Base-by-base conservation (phyloP, 1,140 invertebrate species). In the Coptotermes formosanus region DNA sequence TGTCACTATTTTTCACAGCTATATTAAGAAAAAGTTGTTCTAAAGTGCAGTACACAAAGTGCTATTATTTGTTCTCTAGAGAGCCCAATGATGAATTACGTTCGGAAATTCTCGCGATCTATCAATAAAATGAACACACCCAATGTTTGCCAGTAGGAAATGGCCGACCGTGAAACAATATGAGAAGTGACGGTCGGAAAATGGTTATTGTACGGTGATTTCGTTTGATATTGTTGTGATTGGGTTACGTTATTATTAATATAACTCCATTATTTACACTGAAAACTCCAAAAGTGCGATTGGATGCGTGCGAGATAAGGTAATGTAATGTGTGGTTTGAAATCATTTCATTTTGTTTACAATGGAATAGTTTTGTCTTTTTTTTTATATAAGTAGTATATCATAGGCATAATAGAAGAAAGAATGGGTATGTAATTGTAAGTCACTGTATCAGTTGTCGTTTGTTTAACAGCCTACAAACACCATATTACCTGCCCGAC, bases 171-270 rank as follows among this genome's bases (percentile, higher is more conserved):
- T 75, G n/a, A n/a, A 30, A 25, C 25, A 75, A 30, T 6, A 9
- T 75, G n/a, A 75, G 64, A 14, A 75, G 64, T 75, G 64, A 75
- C n/a, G 64, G 64, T 75, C 64, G 64, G n/a, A 30, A 75, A 30
- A 75, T 75, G 64, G n/a, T 75, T 75, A 75, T 75, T 75, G n/a
- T 14, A 75, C n/a, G 64, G 64, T 75, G n/a, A 75, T 75, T n/a
- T 30, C 25, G 64, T 75, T 75, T 75, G n/a, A 9, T 75, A 7
- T 75, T 30, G 64, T 75, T 75, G 25, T 30, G 25, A 30, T 75
- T 75, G 64, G n/a, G n/a, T 75, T 75, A 30, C 14, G 30, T 75
- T 25, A 75, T 75, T 12, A 7, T 30, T 75, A n/a, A 7, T 75
- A 75, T 14, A 30, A 16, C 25, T 75, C 11, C 25, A 11, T 25